phyloP scores from a whole-genome alignment of 2,797 vertebrate species.

The Siniperca obscura region DNA sequence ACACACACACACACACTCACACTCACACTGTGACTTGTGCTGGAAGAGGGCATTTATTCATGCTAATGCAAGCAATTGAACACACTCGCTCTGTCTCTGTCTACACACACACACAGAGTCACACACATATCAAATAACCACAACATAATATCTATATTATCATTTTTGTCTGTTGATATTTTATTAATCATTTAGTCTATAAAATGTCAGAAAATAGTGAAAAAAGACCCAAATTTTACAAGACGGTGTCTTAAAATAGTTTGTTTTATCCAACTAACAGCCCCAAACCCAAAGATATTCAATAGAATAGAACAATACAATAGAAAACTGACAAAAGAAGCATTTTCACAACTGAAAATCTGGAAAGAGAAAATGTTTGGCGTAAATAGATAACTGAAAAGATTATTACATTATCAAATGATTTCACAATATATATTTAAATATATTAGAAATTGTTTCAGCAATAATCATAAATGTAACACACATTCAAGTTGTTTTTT shows the following conservation, averaged over 20 bases:
- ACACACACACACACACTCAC: conserved; percentile 3
- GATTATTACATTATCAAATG: not conserved
- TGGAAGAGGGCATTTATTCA: conserved; percentile 20
- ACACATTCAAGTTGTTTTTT: not conserved
- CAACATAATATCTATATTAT: not conserved
- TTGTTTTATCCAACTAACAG: no score
- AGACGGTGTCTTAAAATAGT: no score
- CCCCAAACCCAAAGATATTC: no score
- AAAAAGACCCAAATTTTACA: no score
- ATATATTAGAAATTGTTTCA: not conserved
- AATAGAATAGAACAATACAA: no score
- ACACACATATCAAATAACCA: conserved; percentile 55
- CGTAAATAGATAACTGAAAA: not conserved
- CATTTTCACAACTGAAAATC: not conserved
- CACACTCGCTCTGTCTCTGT: not conserved
- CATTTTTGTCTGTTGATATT: no score
- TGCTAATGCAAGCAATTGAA: conserved; percentile 10
- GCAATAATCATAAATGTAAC: not conserved
- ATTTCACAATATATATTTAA: not conserved
- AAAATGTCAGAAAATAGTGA: no score
- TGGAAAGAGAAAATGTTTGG: not conserved
- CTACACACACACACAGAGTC: conserved; percentile 16
- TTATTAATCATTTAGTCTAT: no score
- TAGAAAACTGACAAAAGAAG: not conserved
- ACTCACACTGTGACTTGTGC: conserved; percentile 9